phyloP scores from a whole-genome alignment of 2,888 invertebrate genomes.

The Ochlodes sylvanus region DNA sequence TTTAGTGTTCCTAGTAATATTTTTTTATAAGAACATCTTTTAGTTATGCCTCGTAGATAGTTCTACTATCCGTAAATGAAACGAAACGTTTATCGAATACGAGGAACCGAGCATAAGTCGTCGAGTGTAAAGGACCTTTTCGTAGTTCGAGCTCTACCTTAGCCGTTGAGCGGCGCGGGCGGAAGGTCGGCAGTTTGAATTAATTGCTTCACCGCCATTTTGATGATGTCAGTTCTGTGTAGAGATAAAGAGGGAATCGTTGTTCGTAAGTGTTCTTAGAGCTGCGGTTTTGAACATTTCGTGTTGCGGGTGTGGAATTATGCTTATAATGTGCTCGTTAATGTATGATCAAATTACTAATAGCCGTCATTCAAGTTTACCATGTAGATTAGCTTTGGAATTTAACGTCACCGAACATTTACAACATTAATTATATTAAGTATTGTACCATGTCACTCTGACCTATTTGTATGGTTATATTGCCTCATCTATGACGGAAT shows the following conservation, averaged over 20 bases:
- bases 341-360: constrained; percentile 1
- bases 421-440: no score
- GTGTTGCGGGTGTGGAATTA: constrained; percentile 6
- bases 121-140: constrained; percentile 2
- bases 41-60: no score
- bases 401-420: no score
- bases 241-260: constrained; percentile 20
- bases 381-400: no score
- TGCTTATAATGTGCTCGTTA: constrained; percentile 17
- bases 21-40: no score
- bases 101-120: no score
- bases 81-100: no score
- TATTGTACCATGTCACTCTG: no score
- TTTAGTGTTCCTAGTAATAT: no score
- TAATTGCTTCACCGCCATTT: constrained; percentile 21
- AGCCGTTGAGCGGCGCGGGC: not conserved
- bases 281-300: not conserved
- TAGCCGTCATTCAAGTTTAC: not conserved
- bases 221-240: constrained; percentile 16
- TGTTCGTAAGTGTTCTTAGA: constrained; percentile 17
- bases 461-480: no score
- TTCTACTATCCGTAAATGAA: no score
- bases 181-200: constrained; percentile 22
- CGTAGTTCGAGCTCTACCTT: not conserved
- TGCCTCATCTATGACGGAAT: no score